These are phyloP conservation scores for Saccostrea glomerata DNA, from an alignment of 1,140 invertebrate species.

Conservation along the genomic window DNA sequence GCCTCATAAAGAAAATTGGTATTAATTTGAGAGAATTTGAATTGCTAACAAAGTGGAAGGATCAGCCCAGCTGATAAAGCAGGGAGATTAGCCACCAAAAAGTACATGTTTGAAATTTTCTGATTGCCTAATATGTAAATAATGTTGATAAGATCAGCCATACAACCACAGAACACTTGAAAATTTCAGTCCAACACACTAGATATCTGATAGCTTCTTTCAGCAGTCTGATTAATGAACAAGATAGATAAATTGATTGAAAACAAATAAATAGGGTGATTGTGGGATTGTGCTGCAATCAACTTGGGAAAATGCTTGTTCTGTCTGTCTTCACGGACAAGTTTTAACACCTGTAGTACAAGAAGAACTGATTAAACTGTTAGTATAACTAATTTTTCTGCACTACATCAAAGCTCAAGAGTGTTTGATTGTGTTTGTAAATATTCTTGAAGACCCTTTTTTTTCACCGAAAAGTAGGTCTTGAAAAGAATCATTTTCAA, in stretches of 20 bases:
- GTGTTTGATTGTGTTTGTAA: constrained; percentile 31
- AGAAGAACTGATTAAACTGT: constrained; percentile 13
- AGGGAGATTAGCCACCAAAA: neutral
- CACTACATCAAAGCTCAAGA: constrained; percentile 14
- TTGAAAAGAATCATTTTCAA: constrained; percentile 15
- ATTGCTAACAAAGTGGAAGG: neutral
- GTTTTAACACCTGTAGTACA: constrained; percentile 28
- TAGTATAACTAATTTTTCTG: constrained; percentile 33
- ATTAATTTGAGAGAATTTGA: neutral
- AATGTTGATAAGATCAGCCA: neutral
- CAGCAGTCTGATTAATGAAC: constrained; percentile 27
- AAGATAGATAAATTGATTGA: constrained; percentile 32
- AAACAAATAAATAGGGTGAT: constrained; percentile 25
- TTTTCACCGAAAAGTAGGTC: neutral
- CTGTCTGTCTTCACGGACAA: constrained; percentile 24
- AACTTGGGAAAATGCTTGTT: neutral
- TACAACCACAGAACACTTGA: neutral
- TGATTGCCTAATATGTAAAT: constrained; percentile 34
- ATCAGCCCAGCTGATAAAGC: neutral
- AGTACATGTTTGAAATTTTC: constrained; percentile 13
- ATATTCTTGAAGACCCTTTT: constrained; percentile 20
- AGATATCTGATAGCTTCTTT: constrained; percentile 13
- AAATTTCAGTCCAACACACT: constrained; percentile 8
- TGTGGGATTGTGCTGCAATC: neutral
- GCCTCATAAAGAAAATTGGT: neutral